These are phyloP conservation scores for Chauna torquata DNA, from an alignment of 2,113 vertebrate species.

Conservation along the genomic window DNA sequence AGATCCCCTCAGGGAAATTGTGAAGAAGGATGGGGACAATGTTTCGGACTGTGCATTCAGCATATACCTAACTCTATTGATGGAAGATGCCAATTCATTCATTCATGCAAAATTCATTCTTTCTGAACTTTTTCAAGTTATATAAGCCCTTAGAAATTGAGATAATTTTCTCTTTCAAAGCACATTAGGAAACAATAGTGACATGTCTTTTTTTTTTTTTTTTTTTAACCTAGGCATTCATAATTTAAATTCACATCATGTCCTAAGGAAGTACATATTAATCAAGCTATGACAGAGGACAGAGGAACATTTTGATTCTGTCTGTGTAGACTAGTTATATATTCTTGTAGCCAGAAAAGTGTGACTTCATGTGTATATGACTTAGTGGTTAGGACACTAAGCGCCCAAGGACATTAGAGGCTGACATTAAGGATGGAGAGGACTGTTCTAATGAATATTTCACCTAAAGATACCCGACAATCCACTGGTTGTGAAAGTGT, in stretches of 20 bases:
- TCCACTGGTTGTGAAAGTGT: not conserved
- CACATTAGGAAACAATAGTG: not conserved
- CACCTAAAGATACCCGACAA: slow-evolving; percentile 15
- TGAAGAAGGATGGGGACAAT: not conserved
- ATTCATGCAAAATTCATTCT: not conserved
- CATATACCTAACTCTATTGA: not conserved
- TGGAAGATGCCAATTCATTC: not conserved
- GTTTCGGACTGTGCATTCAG: not conserved
- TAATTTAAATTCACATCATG: not conserved
- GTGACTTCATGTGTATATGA: not conserved
- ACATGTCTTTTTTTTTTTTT: not conserved
- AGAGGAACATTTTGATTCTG: slow-evolving; percentile 8
- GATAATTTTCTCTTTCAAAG: not conserved
- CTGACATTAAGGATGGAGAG: not conserved
- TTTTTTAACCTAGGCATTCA: not conserved
- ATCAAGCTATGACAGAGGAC: not conserved
- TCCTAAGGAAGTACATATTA: not conserved
- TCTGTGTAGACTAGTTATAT: not conserved
- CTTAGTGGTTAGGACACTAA: slow-evolving; percentile 20
- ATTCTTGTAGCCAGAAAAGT: not conserved
- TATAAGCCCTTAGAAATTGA: not conserved
- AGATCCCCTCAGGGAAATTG: not conserved
- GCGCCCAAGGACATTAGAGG: slow-evolving; percentile 3
- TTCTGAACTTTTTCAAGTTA: not conserved
- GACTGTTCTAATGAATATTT: not conserved